Evolutionary conservation across 2,797 vertebrate species (phyloP).

Genomic region (Artibeus jamaicensis): DNA sequence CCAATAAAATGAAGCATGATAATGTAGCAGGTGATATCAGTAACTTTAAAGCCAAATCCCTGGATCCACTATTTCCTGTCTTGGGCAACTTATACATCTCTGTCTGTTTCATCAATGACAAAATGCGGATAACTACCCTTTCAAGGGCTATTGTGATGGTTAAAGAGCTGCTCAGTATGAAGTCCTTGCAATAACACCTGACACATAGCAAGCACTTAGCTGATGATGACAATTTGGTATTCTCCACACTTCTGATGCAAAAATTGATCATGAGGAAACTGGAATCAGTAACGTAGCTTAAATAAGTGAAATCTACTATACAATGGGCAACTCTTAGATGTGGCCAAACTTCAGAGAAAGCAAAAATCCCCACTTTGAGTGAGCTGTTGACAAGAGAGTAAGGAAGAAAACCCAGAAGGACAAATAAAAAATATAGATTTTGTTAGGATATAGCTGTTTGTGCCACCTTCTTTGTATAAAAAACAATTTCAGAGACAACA

Average conservation of each 20-base stretch:
- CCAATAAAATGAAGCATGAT: background rate
- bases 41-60: constrained; percentile 27
- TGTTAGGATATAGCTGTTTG: background rate
- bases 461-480: background rate
- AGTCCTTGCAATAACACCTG: constrained; percentile 11
- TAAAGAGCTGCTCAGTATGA: background rate
- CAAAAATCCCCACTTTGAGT: background rate
- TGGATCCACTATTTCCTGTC: background rate
- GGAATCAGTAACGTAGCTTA: background rate
- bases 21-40: background rate
- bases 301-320: background rate
- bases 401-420: background rate
- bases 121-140: background rate
- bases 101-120: background rate
- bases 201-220: background rate
- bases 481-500: background rate
- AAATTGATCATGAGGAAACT: constrained; percentile 11
- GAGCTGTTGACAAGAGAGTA: background rate
- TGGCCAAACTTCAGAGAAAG: background rate
- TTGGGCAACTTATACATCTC: background rate
- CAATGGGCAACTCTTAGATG: background rate
- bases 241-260: background rate
- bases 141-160: background rate
- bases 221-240: background rate
- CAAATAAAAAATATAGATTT: constrained; percentile 4